phyloP scores from a whole-genome alignment of 1,140 invertebrate species.

The Phthorimaea operculella region DNA sequence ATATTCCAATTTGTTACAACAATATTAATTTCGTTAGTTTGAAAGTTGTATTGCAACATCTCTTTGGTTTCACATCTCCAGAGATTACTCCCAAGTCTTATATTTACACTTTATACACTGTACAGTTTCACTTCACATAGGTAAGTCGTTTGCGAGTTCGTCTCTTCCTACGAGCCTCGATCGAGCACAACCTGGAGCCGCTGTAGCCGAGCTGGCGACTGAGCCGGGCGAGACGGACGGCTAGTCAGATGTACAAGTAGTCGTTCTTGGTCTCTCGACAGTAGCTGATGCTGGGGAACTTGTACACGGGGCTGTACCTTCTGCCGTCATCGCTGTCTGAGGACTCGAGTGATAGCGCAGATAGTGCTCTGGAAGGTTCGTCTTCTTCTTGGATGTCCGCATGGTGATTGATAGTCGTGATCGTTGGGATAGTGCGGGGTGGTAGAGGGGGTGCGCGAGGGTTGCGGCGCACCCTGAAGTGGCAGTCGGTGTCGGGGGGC shows the following conservation, averaged over 20 bases:
- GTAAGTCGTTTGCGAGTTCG: conserved; percentile 34
- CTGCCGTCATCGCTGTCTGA: conserved; percentile 33
- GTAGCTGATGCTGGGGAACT: conserved; percentile 64
- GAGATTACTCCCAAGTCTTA: conserved; percentile 11
- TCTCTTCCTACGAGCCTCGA: conserved; percentile 21
- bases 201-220: neutral
- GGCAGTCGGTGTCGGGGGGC: conserved; percentile 71
- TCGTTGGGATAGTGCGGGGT: conserved; percentile 43
- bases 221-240: conserved; percentile 21
- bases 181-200: conserved; percentile 9
- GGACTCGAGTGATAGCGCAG: conserved; percentile 53
- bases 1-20: neutral
- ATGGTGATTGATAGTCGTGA: neutral
- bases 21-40: neutral
- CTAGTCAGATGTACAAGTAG: conserved; percentile 59
- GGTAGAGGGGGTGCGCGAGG: conserved; percentile 77
- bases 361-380: conserved; percentile 51
- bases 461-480: conserved; percentile 82
- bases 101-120: conserved; percentile 45
- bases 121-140: conserved; percentile 44
- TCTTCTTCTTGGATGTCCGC: conserved; percentile 31
- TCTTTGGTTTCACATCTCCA: conserved; percentile 38
- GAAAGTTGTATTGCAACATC: conserved; percentile 8
- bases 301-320: conserved; percentile 65
- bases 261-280: conserved; percentile 59